Conservation (phyloP, 2,113 vertebrate genomes). For the Callipepla californica region DNA sequence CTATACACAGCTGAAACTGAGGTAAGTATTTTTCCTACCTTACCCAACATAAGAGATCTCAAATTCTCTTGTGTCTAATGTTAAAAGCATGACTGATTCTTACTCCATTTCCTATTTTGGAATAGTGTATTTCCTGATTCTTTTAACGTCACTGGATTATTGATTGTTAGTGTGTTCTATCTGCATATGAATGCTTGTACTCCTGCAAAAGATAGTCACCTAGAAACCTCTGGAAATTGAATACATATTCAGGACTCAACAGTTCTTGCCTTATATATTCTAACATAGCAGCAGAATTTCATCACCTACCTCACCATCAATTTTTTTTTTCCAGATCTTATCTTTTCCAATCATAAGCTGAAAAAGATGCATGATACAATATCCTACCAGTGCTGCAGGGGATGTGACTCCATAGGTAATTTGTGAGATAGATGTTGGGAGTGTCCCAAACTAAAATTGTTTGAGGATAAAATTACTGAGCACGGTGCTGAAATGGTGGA, state of each 20-base stretch:
- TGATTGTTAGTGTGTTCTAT: slow-evolving; percentile 20
- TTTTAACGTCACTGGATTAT: slow-evolving; percentile 11
- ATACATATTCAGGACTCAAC: slow-evolving; percentile 62
- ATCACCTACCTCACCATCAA: slow-evolving; percentile 68
- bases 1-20: not conserved
- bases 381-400: slow-evolving; percentile 63
- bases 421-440: slow-evolving; percentile 71
- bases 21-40: not conserved
- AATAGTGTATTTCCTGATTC: slow-evolving; percentile 7
- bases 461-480: slow-evolving; percentile 49
- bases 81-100: not conserved
- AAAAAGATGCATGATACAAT: slow-evolving; percentile 74
- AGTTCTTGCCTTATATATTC: slow-evolving; percentile 63
- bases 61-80: not conserved
- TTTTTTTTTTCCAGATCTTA: slow-evolving; percentile 66
- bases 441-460: slow-evolving; percentile 60
- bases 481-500: slow-evolving; percentile 22
- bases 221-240: not conserved
- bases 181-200: slow-evolving; percentile 38
- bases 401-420: slow-evolving; percentile 66
- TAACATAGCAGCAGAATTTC: slow-evolving; percentile 61
- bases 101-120: not conserved
- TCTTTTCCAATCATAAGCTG: slow-evolving; percentile 71
- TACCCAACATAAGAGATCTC: not conserved
- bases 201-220: not conserved